These are phyloP conservation scores for Schizopygopsis malacanthus DNA, from an alignment of 2,797 vertebrate genomes.

Conservation along the genomic window DNA sequence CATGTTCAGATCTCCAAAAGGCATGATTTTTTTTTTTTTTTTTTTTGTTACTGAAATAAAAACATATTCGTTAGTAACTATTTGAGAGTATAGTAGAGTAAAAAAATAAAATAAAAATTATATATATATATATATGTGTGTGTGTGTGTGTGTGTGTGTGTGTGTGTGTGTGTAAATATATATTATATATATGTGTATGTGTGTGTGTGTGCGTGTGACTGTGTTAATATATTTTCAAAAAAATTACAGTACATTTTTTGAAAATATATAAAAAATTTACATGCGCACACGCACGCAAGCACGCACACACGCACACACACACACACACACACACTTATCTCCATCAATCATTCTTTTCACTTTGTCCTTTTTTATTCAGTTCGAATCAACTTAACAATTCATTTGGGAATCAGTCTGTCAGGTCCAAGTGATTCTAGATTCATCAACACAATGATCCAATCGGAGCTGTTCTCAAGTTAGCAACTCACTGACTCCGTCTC, in stretches of 20 bases:
- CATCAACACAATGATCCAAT: not conserved
- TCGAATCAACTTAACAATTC: not conserved
- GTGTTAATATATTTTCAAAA: too few species aligned
- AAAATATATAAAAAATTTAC: too few species aligned
- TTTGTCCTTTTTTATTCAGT: not conserved
- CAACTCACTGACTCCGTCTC: not conserved
- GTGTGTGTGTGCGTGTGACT: too few species aligned
- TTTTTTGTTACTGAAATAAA: not conserved
- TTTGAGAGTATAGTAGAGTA: not conserved
- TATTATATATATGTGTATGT: too few species aligned
- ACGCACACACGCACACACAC: too few species aligned
- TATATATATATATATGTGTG: too few species aligned
- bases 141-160: too few species aligned
- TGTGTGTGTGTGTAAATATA: too few species aligned
- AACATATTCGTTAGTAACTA: not conserved
- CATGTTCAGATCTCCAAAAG: not conserved
- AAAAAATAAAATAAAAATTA: not conserved
- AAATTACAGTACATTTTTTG: too few species aligned
- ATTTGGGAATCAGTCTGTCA: not conserved
- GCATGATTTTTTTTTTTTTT: too few species aligned
- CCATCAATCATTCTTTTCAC: not conserved
- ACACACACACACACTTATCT: too few species aligned
- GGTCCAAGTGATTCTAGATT: conserved; percentile 1
- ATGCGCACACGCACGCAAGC: too few species aligned
- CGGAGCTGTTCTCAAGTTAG: not conserved